Evolutionary conservation across 2,888 invertebrate species (phyloP).

Genomic region (Catocala fraxini): DNA sequence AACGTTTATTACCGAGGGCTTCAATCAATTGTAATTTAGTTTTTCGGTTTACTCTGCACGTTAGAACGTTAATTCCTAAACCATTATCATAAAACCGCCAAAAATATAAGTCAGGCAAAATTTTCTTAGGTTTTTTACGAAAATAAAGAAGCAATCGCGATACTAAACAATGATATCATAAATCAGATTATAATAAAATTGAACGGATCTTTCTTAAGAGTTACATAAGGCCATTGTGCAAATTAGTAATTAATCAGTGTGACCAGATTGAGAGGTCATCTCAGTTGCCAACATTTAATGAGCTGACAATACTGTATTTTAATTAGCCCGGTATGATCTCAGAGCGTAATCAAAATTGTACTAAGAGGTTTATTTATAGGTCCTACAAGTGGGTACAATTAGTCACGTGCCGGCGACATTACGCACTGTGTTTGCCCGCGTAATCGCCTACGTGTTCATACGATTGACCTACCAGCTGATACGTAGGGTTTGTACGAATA

Average conservation of each 20-base stretch:
- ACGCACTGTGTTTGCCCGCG: conserved; percentile 45
- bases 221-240: conserved; percentile 2
- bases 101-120: too few species aligned
- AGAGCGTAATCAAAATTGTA: conserved; percentile 28
- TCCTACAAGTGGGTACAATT: conserved; percentile 45
- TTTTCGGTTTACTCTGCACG: conserved; percentile 19
- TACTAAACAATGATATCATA: too few species aligned
- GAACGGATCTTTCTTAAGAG: neutral
- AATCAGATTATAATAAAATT: neutral
- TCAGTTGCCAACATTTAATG: conserved; percentile 3
- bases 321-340: conserved; percentile 30
- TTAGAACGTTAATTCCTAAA: conserved; percentile 15
- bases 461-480: conserved; percentile 55
- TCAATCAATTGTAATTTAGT: conserved; percentile 52
- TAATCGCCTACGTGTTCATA: conserved; percentile 49
- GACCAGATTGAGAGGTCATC: neutral
- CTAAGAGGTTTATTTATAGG: conserved; percentile 57
- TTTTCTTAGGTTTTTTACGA: too few species aligned
- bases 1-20: conserved; percentile 54
- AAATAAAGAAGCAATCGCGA: too few species aligned
- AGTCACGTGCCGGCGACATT: conserved; percentile 53
- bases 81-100: conserved; percentile 6
- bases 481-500: conserved; percentile 29
- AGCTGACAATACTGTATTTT: conserved; percentile 17
- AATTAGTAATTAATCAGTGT: neutral